Base-by-base conservation (phyloP, 2,113 vertebrate genomes). In the Lagopus leucura region DNA sequence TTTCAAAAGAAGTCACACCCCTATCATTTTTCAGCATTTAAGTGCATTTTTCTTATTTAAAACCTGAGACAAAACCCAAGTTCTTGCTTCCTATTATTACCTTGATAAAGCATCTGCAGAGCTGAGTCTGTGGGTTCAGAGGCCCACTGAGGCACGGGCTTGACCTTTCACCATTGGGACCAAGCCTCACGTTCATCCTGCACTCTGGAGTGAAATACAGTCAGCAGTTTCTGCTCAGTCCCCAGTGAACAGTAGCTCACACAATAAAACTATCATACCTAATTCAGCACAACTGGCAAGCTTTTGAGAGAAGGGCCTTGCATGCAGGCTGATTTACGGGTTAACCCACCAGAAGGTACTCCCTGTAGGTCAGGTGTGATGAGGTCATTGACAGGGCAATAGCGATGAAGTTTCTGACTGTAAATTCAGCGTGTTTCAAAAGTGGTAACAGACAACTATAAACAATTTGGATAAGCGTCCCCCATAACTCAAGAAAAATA, bases 361-460 rank as follows among this genome's bases (percentile, higher is more conserved):
- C 94, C 94, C 93, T 74, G 32, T 69, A 97, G 95, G 95, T 97
- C 95, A 97, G 92, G 85, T 88, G 93, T 88, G 90, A 95, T 70
- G 89, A 97, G 96, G 96, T 97, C 97, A 96, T 71, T 95, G 96
- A 92, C 85, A 93, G 96, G 90, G 92, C 92, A 97, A 50, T 55
- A 43, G 40, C 17, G 50, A 82, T 72, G 9, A 97, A 93, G 77
- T 55, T 76, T 81, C 95, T 43, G 24, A 82, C 91, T 86, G 76
- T 94, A 96, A 97, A 96, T 97, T 94, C 80, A 78, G 70, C 78
- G 55, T 69, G 52, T 95, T 96, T 94, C 86, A 94, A 75, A 86
- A 79, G 90, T 90, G 97, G 8, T 95, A 96, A 92, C 72, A 95
- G 96, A 93, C 86, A 94, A 80, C 57, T 91, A 79, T 60, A 83